Percentiles rank a stretch among this genome's conserved stretches.
Conservation (phyloP, 2,888 invertebrate genomes). For the Agrilus mali region DNA sequence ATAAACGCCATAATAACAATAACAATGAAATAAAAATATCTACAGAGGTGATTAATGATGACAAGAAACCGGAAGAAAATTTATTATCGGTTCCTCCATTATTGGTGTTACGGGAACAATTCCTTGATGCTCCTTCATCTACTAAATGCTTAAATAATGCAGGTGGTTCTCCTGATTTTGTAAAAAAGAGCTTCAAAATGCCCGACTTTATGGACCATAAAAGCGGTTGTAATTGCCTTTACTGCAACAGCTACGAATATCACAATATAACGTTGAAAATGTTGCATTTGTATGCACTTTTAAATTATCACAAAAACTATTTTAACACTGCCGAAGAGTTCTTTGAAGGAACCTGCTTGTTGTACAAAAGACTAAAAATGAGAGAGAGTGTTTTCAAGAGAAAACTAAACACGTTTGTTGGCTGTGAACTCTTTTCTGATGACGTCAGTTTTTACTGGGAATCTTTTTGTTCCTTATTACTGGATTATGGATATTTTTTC, state of each 20-base stretch:
- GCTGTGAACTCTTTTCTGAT: slow-evolving; percentile 9
- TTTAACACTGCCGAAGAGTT: slow-evolving; percentile 11
- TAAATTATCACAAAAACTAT: slow-evolving; percentile 15
- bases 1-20: not conserved
- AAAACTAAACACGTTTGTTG: slow-evolving; percentile 7
- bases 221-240: slow-evolving; percentile 19
- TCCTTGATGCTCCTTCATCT: slow-evolving; percentile 13
- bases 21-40: not conserved
- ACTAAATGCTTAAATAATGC: slow-evolving; percentile 2
- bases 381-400: slow-evolving; percentile 9
- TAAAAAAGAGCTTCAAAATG: slow-evolving; percentile 13
- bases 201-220: slow-evolving; percentile 18
- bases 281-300: slow-evolving; percentile 17
- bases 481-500: slow-evolving; percentile 17
- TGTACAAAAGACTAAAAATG: slow-evolving; percentile 12
- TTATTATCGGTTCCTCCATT: not conserved
- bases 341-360: slow-evolving; percentile 14
- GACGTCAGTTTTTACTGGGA: slow-evolving; percentile 12
- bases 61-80: not conserved
- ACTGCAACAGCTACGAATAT: slow-evolving; percentile 20
- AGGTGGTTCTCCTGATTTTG: slow-evolving; percentile 17
- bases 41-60: not conserved
- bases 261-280: slow-evolving; percentile 18
- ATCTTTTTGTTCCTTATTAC: slow-evolving; percentile 13
- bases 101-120: slow-evolving; percentile 10